Base-by-base conservation (phyloP, 2,113 vertebrate species). In the Gymnocephalus cernua region DNA sequence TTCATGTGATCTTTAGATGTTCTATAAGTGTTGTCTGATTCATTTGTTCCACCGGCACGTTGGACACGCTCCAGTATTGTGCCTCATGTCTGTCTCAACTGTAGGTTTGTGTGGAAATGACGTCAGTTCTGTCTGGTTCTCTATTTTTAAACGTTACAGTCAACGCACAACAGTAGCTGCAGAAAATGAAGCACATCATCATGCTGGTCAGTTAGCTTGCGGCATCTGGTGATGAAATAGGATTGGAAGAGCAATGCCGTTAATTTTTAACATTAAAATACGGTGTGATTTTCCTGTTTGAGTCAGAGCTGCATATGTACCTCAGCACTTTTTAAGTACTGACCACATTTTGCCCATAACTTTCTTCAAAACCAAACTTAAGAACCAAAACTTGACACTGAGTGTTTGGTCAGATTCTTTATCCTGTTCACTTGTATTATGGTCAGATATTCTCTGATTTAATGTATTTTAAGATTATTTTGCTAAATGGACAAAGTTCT, bases 81-180 rank as follows among this genome's bases (percentile, higher is more conserved):
- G 85, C 79, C 82, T 86, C 72, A 80, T 61, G 64, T 79, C 83
- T 77, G 50, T 84, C 67, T 84, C 75, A 70, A 77, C 87, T 75
- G 12, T 67, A 67, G 71, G 58, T 74, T 82, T 83, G 53, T 86
- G 74, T 75, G 73, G 58, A 53, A 38, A 64, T 92, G 89, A 93
- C 66, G 79, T 94, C 89, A 90, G 73, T 29, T 75, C 79, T 86
- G 86, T 86, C 86, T 84, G 74, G 56, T 61, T 69, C 58, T 83
- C 90, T 93, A 91, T 91, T 92, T 94, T 81, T 85, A 86, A 86
- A 79, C 83, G 47, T 80, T 79, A 80, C 78, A 74, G 79, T 86
- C 29, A 32, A 62, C 44, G 15, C 29, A 70, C 51, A 84, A 89
- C 75, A 74, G 79, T 83, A 75, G 79, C 84, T 2, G 41, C 80